Evolutionary conservation across 2,888 invertebrate species (phyloP), one percentile per base, ranked within the genome.

Genomic region (Alcis repandata): DNA sequence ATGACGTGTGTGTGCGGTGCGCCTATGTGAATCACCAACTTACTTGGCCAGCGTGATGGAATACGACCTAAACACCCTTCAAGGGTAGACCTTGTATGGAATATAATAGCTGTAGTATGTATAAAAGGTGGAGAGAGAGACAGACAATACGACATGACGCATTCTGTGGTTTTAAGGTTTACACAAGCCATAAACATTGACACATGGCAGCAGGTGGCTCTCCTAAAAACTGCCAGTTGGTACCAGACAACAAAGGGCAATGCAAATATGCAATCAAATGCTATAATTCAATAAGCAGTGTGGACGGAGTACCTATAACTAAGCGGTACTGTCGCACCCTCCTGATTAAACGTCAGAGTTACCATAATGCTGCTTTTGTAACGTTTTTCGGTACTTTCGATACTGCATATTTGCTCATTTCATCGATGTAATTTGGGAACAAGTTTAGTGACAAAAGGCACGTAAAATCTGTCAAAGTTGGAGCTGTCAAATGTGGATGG

Each of bases 271-370:
- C 71, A 69, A 73, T 71, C 67, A 70, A 73, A 69, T 60, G 62
- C 63, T 60, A 59, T 64, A 68, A 73, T 67, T 66, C 45, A 66
- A 73, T 68, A 67, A 70, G 53, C 57, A 46, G 57, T 62, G 46
- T 59, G 56, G 61, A 63, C 53, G 51, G 54, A 48, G 49, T 46
- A 57, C 58, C 56, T 27, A 17, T 17, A 74, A 60, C 70, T 68
- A 73, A 68, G 69, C 73, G 70, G 56, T 33, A 78, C 81, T 79
- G 82, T 82, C 81, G 79, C 85, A 81, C 86, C 85, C 86, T 82
- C 71, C 74, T 70, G 76, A 79, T 79, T 79, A 73, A 77, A 74
- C 78, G 77, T 20, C n/a, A 8, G 51, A 2, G 36, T 51, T 20
- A 36, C 51, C 51, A 51, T 19, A 19, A 51, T 13, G 15, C 13